A percentile compares a stretch with the other conserved stretches of the same genome.
Conservation (phyloP, 2,888 invertebrate species). For the Orthosia gracilis region DNA sequence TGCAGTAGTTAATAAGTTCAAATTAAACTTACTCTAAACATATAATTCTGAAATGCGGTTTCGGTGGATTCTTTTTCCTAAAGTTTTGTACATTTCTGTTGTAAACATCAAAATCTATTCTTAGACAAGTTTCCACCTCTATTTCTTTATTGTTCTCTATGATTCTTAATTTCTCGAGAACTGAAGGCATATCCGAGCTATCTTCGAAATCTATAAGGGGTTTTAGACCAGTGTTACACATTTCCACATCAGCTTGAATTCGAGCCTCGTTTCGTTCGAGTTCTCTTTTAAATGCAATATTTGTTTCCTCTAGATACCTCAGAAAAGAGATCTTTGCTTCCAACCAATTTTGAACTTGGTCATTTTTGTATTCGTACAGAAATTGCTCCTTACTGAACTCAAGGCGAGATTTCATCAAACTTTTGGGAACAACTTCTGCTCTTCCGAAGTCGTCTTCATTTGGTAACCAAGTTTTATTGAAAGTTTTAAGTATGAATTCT, state of each 20-base stretch:
- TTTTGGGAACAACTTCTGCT: conserved; percentile 75
- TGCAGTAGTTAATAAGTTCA: neutral
- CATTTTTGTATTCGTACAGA: conserved; percentile 78
- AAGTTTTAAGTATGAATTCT: conserved; percentile 65
- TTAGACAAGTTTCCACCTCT: conserved; percentile 69
- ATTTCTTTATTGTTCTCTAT: conserved; percentile 73
- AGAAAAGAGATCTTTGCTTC: conserved; percentile 82
- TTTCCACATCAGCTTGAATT: conserved; percentile 45
- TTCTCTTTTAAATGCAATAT: conserved; percentile 70
- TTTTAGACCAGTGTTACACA: conserved; percentile 64
- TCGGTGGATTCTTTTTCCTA: conserved; percentile 81
- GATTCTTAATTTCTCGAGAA: conserved; percentile 82
- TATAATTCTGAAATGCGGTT: conserved; percentile 85
- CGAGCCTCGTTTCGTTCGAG: conserved; percentile 22
- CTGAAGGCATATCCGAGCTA: conserved; percentile 75
- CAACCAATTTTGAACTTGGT: conserved; percentile 78
- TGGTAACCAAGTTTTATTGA: conserved; percentile 80
- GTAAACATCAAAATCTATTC: conserved; percentile 86
- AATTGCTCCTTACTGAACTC: conserved; percentile 75
- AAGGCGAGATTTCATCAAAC: conserved; percentile 62
- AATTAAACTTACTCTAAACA: conserved; percentile 84
- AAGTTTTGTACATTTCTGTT: conserved; percentile 85
- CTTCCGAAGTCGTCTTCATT: conserved; percentile 81
- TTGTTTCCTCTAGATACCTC: conserved; percentile 76
- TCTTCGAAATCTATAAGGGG: conserved; percentile 80